Conservation (phyloP, 2,888 invertebrate species). For the Conomelus anceps region DNA sequence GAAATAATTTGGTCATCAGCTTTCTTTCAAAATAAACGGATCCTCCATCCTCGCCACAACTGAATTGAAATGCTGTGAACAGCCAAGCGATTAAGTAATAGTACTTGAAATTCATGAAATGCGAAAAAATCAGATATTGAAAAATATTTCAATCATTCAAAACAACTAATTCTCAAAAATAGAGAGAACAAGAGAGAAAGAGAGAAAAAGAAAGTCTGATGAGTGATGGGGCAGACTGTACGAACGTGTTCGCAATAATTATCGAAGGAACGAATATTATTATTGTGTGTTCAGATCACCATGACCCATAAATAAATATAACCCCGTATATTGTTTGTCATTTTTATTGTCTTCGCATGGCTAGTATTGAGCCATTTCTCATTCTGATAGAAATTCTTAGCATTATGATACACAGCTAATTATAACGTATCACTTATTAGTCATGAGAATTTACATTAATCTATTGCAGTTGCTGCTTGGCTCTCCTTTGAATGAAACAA, state of each 20-base stretch:
- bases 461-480: too few species aligned
- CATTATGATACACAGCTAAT: not conserved
- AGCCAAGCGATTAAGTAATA: too few species aligned
- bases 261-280: not conserved
- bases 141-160: not conserved
- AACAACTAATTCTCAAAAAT: not conserved
- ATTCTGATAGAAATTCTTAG: not conserved
- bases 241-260: not conserved
- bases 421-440: not conserved
- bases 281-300: not conserved
- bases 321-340: not conserved
- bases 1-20: too few species aligned
- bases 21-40: too few species aligned
- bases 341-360: not conserved
- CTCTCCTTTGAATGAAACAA: too few species aligned
- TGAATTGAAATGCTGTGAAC: too few species aligned
- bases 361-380: not conserved
- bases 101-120: not conserved
- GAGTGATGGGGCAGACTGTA: not conserved
- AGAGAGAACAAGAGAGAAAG: too few species aligned
- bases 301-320: not conserved
- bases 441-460: not conserved
- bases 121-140: not conserved
- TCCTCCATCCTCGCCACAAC: too few species aligned
- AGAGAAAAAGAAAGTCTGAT: not conserved